Percentiles rank a stretch among this genome's conserved stretches.
Conservation (phyloP, 2,888 invertebrate genomes). For the Spisula solida region DNA sequence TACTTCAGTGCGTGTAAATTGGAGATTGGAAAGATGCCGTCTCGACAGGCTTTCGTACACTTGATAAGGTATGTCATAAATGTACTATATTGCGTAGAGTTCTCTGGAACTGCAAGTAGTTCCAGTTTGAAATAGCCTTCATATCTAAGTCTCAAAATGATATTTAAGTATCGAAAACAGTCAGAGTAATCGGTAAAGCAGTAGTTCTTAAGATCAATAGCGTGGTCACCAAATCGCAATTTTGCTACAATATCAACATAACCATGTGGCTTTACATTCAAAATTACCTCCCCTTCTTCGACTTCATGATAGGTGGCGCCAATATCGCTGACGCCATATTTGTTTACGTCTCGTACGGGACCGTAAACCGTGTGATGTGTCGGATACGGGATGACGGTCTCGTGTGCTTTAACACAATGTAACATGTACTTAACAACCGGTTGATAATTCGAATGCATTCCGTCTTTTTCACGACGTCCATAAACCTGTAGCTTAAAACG, state of each 20-base stretch:
- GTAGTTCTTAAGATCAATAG: constrained; percentile 50
- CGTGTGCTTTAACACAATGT: constrained; percentile 46
- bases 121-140: constrained; percentile 58
- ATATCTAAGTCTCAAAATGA: constrained; percentile 51
- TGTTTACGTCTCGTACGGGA: constrained; percentile 39
- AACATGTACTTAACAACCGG: constrained; percentile 62
- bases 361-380: constrained; percentile 54
- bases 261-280: constrained; percentile 47
- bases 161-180: constrained; percentile 41
- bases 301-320: constrained; percentile 45
- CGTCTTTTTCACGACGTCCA: constrained; percentile 56
- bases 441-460: constrained; percentile 49
- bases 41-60: constrained; percentile 46
- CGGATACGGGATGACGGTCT: constrained; percentile 53
- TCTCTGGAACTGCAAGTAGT: constrained; percentile 42
- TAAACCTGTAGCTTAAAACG: constrained; percentile 52
- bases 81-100: constrained; percentile 29
- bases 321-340: constrained; percentile 48
- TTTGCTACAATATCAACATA: constrained; percentile 47
- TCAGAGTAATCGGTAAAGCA: constrained; percentile 60
- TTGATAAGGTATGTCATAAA: constrained; percentile 61
- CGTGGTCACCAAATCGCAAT: constrained; percentile 54
- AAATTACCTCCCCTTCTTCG: constrained; percentile 54
- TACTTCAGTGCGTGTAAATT: constrained; percentile 55
- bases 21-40: constrained; percentile 51